Evolutionary conservation across 2,797 vertebrate genomes (phyloP).

Genomic region (Mus spretus): DNA sequence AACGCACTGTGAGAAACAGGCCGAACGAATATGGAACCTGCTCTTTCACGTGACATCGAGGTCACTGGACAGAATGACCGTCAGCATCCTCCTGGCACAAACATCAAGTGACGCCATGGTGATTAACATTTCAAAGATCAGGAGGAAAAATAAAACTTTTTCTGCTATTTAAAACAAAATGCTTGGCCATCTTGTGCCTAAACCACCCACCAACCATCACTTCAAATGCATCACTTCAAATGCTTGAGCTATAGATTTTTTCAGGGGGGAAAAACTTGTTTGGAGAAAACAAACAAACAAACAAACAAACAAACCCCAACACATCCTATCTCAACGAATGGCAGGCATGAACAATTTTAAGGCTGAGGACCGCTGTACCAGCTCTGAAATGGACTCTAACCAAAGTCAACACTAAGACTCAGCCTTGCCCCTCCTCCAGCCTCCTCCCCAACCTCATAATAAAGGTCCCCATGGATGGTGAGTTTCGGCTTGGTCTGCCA

Average conservation of each 20-base stretch:
- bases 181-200: neutral
- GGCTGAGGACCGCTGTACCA: neutral
- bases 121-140: conserved; percentile 31
- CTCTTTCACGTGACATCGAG: conserved; percentile 19
- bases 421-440: neutral
- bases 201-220: neutral
- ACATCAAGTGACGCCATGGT: neutral
- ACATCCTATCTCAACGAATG: neutral
- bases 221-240: conserved; percentile 9
- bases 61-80: neutral
- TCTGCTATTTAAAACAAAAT: neutral
- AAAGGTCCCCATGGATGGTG: conserved; percentile 96
- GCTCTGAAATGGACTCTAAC: neutral
- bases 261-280: neutral
- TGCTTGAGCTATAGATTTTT: neutral
- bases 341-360: neutral
- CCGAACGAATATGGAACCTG: neutral
- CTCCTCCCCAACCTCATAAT: conserved; percentile 91
- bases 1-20: neutral
- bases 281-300: neutral
- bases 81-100: neutral
- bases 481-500: conserved; percentile 98
- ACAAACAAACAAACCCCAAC: neutral
- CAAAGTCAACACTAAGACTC: neutral
- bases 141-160: neutral